Percentiles rank a stretch among this genome's conserved stretches.
Evolutionary conservation across 2,797 vertebrate genomes (phyloP).

Genomic region (Chrysocyon brachyurus): DNA sequence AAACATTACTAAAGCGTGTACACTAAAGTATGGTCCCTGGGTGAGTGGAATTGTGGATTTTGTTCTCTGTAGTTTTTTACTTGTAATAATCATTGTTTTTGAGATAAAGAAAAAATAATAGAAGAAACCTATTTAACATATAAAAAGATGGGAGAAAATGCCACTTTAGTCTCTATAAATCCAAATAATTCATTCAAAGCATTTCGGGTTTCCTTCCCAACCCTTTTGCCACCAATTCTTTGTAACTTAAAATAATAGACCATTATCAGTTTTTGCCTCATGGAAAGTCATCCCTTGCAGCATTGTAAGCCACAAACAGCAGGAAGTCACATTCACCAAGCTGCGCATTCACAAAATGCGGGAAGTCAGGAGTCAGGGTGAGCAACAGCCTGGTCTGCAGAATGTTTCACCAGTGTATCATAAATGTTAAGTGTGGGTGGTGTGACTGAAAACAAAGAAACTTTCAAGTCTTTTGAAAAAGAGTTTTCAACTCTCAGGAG

Average conservation of each 20-base stretch:
- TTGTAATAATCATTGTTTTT: conserved; percentile 55
- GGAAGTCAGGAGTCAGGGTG: conserved; percentile 58
- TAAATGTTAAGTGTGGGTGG: conserved; percentile 34
- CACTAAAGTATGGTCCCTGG: neutral
- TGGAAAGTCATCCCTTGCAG: conserved; percentile 44
- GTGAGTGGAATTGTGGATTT: neutral
- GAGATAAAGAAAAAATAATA: conserved; percentile 49
- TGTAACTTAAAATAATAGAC: conserved; percentile 71
- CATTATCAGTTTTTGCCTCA: conserved; percentile 57
- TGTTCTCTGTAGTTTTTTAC: conserved; percentile 41
- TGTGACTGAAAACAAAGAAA: conserved; percentile 17
- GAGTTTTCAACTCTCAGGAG: conserved; percentile 34
- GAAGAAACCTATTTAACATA: conserved; percentile 15
- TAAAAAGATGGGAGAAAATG: conserved; percentile 7
- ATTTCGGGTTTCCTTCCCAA: conserved; percentile 32
- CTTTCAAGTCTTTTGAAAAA: conserved; percentile 33
- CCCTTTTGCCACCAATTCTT: conserved; percentile 46
- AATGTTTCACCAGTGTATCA: conserved; percentile 34
- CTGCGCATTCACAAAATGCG: conserved; percentile 64
- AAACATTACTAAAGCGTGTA: neutral
- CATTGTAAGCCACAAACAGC: conserved; percentile 55
- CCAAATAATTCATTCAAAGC: conserved; percentile 54
- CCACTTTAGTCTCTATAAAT: conserved; percentile 24
- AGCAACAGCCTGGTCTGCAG: conserved; percentile 8
- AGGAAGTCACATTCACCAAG: conserved; percentile 65